These are phyloP conservation scores for Parapristionchus giblindavisi DNA, from an alignment of 2,888 invertebrate species.

Conservation along the genomic window DNA sequence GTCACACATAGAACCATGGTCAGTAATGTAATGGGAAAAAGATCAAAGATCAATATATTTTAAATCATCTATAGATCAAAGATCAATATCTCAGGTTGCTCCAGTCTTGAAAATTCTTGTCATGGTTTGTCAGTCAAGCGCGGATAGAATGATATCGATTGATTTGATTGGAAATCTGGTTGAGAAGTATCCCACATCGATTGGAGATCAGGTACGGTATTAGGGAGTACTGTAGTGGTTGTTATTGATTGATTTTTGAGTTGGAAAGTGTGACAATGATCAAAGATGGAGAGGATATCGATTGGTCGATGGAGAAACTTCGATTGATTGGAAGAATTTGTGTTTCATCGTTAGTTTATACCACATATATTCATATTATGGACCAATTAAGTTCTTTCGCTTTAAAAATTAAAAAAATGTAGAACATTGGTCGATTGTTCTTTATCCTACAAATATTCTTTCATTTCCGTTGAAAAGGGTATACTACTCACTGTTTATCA, in stretches of 20 bases:
- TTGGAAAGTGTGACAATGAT: conserved; percentile 2
- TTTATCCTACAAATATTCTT: too few relatives aligned
- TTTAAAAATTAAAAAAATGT: too few relatives aligned
- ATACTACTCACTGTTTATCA: too few relatives aligned
- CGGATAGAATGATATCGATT: conserved; percentile 11
- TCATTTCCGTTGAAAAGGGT: too few relatives aligned
- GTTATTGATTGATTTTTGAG: background rate
- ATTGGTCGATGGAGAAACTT: conserved; percentile 28
- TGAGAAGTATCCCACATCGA: conserved; percentile 20
- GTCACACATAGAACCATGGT: conserved; percentile 26
- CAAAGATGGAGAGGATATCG: conserved; percentile 14
- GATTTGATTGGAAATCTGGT: conserved; percentile 19
- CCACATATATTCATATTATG: too few relatives aligned
- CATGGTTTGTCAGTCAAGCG: conserved; percentile 3
- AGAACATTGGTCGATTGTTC: too few relatives aligned
- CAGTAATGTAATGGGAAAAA: background rate
- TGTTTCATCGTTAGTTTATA: conserved; percentile 4
- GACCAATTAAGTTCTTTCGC: too few relatives aligned
- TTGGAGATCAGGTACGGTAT: background rate
- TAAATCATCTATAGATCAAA: too few relatives aligned
- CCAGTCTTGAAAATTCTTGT: conserved; percentile 15
- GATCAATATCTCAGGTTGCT: conserved; percentile 5
- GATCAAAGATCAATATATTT: background rate
- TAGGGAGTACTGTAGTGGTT: background rate
- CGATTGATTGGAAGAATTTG: conserved; percentile 27